These are phyloP conservation scores for Dysdera silvatica DNA, from an alignment of 1,140 invertebrate genomes.

Conservation along the genomic window DNA sequence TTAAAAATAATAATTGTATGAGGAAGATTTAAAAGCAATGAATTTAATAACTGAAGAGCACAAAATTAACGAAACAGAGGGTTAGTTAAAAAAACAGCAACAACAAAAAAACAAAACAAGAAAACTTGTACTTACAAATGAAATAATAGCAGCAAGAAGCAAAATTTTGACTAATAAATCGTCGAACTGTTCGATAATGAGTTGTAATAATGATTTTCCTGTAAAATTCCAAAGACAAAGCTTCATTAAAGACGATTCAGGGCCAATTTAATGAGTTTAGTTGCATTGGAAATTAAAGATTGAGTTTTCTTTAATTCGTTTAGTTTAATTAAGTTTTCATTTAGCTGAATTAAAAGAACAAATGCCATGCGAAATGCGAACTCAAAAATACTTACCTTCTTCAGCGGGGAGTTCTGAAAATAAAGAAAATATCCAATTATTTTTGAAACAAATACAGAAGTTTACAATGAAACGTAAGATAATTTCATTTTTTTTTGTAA, in stretches of 20 bases:
- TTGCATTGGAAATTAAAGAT: neutral
- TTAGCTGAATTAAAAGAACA: neutral
- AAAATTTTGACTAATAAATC: conserved; percentile 99
- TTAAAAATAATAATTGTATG: neutral
- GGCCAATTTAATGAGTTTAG: neutral
- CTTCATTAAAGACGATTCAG: neutral
- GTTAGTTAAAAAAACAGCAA: neutral
- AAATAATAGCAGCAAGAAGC: conserved; percentile 99
- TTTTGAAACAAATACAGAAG: conserved; percentile 46
- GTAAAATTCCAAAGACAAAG: conserved; percentile 20
- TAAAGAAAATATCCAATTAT: conserved; percentile 27
- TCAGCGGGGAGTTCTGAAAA: conserved; percentile 66
- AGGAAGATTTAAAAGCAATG: neutral
- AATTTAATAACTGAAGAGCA: neutral
- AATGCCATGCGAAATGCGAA: neutral
- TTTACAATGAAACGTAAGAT: conserved; percentile 1
- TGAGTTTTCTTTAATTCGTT: conserved; percentile 1
- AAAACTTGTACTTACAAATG: conserved; percentile 70
- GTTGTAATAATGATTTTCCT: conserved; percentile 82
- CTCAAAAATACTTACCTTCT: conserved; percentile 51
- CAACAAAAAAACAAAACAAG: neutral
- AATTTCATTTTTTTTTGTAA: conserved; percentile 7
- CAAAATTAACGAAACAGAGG: neutral
- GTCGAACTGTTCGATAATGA: conserved; percentile 99
- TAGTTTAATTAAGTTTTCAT: neutral